Evolutionary conservation across 2,888 invertebrate species (phyloP).

Genomic region (Oegoconia quadripuncta): DNA sequence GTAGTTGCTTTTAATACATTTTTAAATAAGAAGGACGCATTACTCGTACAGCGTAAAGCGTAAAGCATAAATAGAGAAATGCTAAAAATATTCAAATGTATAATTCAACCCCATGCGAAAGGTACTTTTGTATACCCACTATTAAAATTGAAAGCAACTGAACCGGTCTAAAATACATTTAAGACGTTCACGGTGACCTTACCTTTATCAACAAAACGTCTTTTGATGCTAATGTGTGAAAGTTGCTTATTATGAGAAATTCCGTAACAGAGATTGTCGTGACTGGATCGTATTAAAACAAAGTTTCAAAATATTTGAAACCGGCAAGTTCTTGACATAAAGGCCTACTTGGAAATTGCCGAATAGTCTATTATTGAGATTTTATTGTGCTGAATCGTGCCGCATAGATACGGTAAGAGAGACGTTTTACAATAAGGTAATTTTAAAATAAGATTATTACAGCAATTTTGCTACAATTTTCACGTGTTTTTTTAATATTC

Average conservation of each 20-base stretch:
- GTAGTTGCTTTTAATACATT: not conserved
- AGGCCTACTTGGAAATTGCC: too few relatives aligned
- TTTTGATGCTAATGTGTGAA: conserved; percentile 1
- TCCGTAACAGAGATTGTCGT: not conserved
- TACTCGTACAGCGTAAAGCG: too few relatives aligned
- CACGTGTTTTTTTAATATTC: too few relatives aligned
- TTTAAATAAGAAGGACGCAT: not conserved
- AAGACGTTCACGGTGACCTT: conserved; percentile 4
- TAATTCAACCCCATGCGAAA: not conserved
- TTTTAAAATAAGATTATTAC: too few relatives aligned
- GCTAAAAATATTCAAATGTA: not conserved
- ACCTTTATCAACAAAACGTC: conserved; percentile 10
- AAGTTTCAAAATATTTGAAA: too few relatives aligned
- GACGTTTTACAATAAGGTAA: too few relatives aligned
- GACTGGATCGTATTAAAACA: not conserved
- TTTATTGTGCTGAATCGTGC: too few relatives aligned
- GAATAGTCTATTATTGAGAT: too few relatives aligned
- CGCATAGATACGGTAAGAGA: too few relatives aligned
- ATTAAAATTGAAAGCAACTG: conserved; percentile 2
- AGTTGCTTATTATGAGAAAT: not conserved
- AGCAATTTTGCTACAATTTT: too few relatives aligned
- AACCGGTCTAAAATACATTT: conserved; percentile 7
- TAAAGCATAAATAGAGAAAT: not conserved
- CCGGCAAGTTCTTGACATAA: too few relatives aligned
- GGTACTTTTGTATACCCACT: too few relatives aligned